These are phyloP conservation scores for Mystacornis crossleyi DNA, from an alignment of 2,113 vertebrate species.

Conservation along the genomic window DNA sequence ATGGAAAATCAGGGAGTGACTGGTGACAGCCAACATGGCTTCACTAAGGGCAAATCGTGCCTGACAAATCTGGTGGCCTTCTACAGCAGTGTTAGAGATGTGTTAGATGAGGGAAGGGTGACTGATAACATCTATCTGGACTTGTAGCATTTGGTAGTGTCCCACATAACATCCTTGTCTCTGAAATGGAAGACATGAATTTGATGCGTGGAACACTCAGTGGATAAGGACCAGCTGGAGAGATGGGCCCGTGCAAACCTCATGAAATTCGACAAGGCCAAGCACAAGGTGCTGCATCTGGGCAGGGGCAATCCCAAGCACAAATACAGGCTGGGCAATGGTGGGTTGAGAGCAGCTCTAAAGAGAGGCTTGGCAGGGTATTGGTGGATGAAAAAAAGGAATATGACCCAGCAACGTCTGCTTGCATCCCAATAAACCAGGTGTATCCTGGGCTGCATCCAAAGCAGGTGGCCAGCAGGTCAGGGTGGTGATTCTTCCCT, in stretches of 20 bases:
- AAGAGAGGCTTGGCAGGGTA: not conserved
- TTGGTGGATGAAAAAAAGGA: not conserved
- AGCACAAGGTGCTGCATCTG: not conserved
- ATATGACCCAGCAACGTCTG: not conserved
- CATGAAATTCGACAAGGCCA: not conserved
- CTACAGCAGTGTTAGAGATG: not conserved
- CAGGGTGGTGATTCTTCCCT: not conserved
- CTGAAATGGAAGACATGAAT: not conserved
- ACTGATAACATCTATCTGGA: not conserved
- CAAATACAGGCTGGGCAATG: not conserved
- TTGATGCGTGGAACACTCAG: not conserved
- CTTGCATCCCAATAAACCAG: not conserved
- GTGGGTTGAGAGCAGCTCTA: not conserved
- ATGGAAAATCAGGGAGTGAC: not conserved
- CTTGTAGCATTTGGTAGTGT: not conserved
- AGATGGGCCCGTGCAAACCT: fast-evolving
- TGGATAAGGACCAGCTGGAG: not conserved
- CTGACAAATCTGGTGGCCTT: not conserved
- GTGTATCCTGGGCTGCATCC: not conserved
- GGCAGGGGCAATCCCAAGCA: not conserved
- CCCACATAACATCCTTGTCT: not conserved
- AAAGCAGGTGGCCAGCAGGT: not conserved
- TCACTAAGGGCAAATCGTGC: not conserved
- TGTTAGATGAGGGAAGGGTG: not conserved
- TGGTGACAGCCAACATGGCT: not conserved